phyloP scores from a whole-genome alignment of 1,140 invertebrate species.

The Drosophila burlai region DNA sequence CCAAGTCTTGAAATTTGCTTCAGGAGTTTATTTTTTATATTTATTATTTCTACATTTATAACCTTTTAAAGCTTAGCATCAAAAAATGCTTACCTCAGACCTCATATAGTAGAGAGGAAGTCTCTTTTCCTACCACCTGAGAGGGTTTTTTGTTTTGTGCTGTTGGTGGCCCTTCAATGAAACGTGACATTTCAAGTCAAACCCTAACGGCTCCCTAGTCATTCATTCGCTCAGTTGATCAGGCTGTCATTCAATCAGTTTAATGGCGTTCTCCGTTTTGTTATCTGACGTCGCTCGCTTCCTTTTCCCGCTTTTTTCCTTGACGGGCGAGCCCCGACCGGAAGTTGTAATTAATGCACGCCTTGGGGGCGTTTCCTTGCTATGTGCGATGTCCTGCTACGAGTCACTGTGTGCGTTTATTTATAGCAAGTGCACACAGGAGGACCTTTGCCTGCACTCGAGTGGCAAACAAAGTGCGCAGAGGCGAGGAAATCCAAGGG shows the following conservation, averaged over 20 bases:
- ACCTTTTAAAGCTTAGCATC: neutral
- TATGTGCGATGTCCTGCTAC: constrained; percentile 52
- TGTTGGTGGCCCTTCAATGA: constrained; percentile 6
- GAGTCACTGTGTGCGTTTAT: constrained; percentile 41
- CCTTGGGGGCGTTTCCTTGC: constrained; percentile 69
- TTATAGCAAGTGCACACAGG: constrained; percentile 46
- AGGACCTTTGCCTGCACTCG: constrained; percentile 49
- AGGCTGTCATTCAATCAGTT: constrained; percentile 74
- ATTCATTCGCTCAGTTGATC: constrained; percentile 63
- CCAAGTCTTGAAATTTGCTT: neutral
- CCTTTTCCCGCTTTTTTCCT: constrained; percentile 25
- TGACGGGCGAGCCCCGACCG: constrained; percentile 49
- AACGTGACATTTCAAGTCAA: constrained; percentile 76
- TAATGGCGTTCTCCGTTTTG: constrained; percentile 55
- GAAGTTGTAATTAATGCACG: constrained; percentile 81
- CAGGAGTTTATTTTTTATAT: neutral
- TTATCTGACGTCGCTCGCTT: constrained; percentile 45
- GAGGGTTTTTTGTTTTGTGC: constrained; percentile 5
- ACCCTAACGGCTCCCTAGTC: constrained; percentile 47
- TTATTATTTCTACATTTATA: too few relatives aligned
- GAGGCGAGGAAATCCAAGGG: constrained; percentile 9
- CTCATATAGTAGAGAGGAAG: too few relatives aligned
- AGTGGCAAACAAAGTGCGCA: constrained; percentile 44
- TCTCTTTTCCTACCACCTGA: constrained; percentile 22
- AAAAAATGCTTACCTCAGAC: neutral